Base-by-base conservation (phyloP, 1,140 invertebrate genomes). In the Penaeus vannamei region DNA sequence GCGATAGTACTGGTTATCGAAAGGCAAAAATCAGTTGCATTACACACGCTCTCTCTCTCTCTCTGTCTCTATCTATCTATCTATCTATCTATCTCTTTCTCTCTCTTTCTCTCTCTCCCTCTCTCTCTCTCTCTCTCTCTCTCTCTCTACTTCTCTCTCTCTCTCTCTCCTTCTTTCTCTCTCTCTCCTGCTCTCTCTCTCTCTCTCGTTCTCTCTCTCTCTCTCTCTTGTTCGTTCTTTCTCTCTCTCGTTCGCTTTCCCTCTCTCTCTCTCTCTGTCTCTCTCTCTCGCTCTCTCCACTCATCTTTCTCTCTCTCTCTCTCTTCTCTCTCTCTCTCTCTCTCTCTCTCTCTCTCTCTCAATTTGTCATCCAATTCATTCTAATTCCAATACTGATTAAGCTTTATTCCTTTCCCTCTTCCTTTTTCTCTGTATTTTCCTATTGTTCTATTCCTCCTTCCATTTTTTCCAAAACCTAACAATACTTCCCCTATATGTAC, bases 41-140 rank as follows among this genome's bases (percentile, higher is more conserved):
- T 77, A 77, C 1, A 26, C 26, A 5, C 22, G 26, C 23, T 5
- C 20, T 77, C 26, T 77, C 72, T 77, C 72, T 29, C 72, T 77
- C 72, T 77, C 26, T 29, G 10, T 76, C 69, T 26, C n/a, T 76
- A 23, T 17, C n/a, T 14, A 1, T 77, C 72, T 14, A 3, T 29
- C 29, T 14, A 2, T 66, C 3, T 7, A 2, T 66, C 72, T 14
- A 3, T 36, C 22, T 77, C 26, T 29, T 14, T 36, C 72, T 36
- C 17, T 29, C 72, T 77, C 29, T 77, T 14, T 77, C 72, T 77
- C 72, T 77, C 26, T 23, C 72, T 29, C 26, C 14, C 20, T 23
- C 26, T 77, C 72, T 23, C 26, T 20, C 26, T 29, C 20, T 77
- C 72, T 77, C 72, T 77, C 72, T 77, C 72, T 77, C 72, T 77